Evolutionary conservation across 1,140 invertebrate species (phyloP), one percentile per base, ranked within the genome.

Genomic region (Tetramorium alpestre): DNA sequence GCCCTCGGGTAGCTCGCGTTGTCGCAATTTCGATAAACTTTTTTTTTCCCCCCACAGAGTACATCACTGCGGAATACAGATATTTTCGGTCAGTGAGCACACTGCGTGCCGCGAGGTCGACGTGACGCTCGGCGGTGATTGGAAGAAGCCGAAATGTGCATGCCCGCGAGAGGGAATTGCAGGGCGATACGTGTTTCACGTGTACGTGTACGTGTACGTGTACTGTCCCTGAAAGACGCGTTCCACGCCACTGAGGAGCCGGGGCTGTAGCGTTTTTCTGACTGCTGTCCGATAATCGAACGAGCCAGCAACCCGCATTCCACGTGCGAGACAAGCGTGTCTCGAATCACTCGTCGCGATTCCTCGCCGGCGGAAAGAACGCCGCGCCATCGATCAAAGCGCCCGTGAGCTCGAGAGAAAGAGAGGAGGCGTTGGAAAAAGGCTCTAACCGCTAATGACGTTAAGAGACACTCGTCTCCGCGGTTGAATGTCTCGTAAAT

Each of bases 291-390:
- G 88, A 90, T 89, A 89, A 84, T 87, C 85, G 85, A 89, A 84
- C 85, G 85, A 89, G 44, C 78, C 88, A 65, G 67, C 78, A 87
- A 87, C 85, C 81, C 88, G 88, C 89, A 90, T 90, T 89, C 89
- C 89, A 10, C 18, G 80, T 58, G 89, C 89, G 86, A 77, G 80
- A 89, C 85, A 84, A 89, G 88, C 89, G 56, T 90, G 78, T 88
- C 86, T 88, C 75, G 88, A 88, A 87, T 90, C 78, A 77, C 75
- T 85, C 72, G 86, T 56, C 69, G 86, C 18, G 85, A 90, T 85
- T 90, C 78, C 80, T 80, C 75, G 80, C 64, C 67, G 73, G 56
- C 33, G 73, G 73, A 76, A 75, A 75, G 85, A 56, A 87, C 60
- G 47, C 56, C 78, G 80, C 80, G 84, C 72, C 73, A 76, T 76